phyloP scores from a whole-genome alignment of 1,140 invertebrate species.

The Venturia canescens region DNA sequence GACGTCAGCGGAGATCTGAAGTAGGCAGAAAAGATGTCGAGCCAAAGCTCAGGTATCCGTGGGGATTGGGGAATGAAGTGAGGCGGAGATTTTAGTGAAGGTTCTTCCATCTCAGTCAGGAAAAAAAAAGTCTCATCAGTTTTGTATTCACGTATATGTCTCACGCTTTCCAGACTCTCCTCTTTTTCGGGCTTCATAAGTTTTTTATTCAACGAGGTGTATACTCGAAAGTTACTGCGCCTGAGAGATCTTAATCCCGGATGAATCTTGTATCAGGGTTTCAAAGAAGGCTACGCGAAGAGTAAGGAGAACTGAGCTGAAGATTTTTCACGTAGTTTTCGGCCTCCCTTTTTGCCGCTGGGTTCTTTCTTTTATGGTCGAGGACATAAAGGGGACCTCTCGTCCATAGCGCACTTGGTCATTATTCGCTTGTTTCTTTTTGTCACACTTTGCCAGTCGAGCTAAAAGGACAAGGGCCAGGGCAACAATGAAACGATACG shows the following conservation, averaged over 20 bases:
- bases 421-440: not conserved
- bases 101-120: not conserved
- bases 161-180: slow-evolving; percentile 51
- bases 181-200: slow-evolving; percentile 56
- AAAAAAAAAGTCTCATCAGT: not conserved
- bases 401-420: not conserved
- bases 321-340: not conserved
- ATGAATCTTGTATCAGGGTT: slow-evolving; percentile 1
- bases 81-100: slow-evolving; percentile 13
- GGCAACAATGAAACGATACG: not conserved
- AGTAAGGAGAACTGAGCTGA: no score
- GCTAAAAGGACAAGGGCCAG: not conserved
- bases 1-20: no score
- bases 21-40: no score
- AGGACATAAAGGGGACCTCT: not conserved
- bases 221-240: slow-evolving; percentile 1
- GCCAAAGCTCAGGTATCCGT: not conserved
- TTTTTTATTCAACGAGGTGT: slow-evolving; percentile 56
- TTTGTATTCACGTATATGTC: slow-evolving; percentile 3
- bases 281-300: no score
- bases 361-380: not conserved
- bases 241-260: not conserved
- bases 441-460: not conserved
- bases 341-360: not conserved
- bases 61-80: not conserved